Evolutionary conservation across 2,113 vertebrate genomes (phyloP).

Genomic region (Colaptes auratus): DNA sequence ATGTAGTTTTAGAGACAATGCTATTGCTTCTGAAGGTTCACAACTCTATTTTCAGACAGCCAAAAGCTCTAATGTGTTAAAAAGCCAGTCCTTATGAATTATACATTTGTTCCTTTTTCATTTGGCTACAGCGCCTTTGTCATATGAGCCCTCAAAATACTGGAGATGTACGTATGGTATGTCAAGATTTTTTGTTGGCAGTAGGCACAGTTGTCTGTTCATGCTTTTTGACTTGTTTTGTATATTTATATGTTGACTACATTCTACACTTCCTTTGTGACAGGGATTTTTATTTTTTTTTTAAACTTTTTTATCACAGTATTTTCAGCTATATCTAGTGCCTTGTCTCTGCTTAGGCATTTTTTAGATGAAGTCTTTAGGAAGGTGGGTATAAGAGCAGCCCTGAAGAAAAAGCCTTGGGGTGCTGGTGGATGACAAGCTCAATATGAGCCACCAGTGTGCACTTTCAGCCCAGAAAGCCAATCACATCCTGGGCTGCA

Average conservation of each 20-base stretch:
- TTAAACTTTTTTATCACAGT: background rate
- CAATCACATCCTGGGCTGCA: too few species aligned
- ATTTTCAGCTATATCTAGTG: background rate
- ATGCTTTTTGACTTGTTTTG: slow-evolving; percentile 7
- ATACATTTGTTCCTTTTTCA: slow-evolving; percentile 71
- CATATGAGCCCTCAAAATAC: slow-evolving; percentile 59
- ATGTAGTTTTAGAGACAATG: slow-evolving; percentile 49
- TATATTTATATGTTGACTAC: slow-evolving; percentile 31
- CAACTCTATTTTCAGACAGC: slow-evolving; percentile 70
- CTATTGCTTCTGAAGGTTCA: slow-evolving; percentile 47
- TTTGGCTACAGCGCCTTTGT: slow-evolving; percentile 67
- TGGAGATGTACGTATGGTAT: slow-evolving; percentile 27
- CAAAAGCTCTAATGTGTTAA: slow-evolving; percentile 67
- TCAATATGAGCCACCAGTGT: too few species aligned
- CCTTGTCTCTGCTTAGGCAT: background rate
- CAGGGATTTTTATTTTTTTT: background rate
- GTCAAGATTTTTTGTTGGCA: slow-evolving; percentile 35
- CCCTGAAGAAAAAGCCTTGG: too few species aligned
- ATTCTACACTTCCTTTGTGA: background rate
- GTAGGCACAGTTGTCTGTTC: background rate
- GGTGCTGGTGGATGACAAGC: too few species aligned
- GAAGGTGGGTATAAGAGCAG: background rate
- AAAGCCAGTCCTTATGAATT: slow-evolving; percentile 74
- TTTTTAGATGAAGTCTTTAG: background rate
- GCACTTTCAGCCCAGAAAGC: too few species aligned